Percentiles rank a stretch among this genome's conserved stretches.
Conservation (phyloP, 2,888 invertebrate species). For the Tanypteryx hageni region DNA sequence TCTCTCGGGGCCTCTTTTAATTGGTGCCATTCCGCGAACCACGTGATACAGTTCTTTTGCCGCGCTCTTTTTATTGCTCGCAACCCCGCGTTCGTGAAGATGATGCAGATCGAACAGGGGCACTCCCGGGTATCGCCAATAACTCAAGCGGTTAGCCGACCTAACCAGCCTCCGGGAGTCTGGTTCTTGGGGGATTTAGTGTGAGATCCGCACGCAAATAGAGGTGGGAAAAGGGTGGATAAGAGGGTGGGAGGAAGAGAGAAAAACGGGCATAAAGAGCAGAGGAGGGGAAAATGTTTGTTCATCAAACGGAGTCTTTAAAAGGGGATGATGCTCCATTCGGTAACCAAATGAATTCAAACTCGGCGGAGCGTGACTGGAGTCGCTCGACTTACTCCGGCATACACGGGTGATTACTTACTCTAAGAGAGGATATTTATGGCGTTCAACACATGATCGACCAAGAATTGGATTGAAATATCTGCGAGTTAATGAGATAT, state of each 20-base stretch:
- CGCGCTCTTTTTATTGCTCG: neutral
- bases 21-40: slow-evolving; percentile 56
- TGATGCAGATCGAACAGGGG: slow-evolving; percentile 53
- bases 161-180: slow-evolving; percentile 47
- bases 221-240: slow-evolving; percentile 27
- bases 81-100: slow-evolving; percentile 51
- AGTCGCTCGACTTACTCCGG: slow-evolving; percentile 5
- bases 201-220: slow-evolving; percentile 59
- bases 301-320: slow-evolving; percentile 36
- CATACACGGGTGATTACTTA: slow-evolving; percentile 16
- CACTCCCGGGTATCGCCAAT: slow-evolving; percentile 41
- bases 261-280: too few relatives aligned
- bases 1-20: slow-evolving; percentile 52
- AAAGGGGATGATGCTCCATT: slow-evolving; percentile 16
- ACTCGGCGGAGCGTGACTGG: neutral
- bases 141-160: slow-evolving; percentile 49
- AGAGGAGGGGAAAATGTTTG: neutral
- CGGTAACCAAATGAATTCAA: slow-evolving; percentile 30
- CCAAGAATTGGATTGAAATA: slow-evolving; percentile 8
- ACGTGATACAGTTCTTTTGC: slow-evolving; percentile 47
- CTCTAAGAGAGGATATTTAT: neutral
- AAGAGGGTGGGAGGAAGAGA: neutral
- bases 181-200: slow-evolving; percentile 57
- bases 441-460: neutral
- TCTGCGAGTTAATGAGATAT: slow-evolving; percentile 3